phyloP scores from a whole-genome alignment of 1,140 invertebrate genomes.

The Ephestia elutella region DNA sequence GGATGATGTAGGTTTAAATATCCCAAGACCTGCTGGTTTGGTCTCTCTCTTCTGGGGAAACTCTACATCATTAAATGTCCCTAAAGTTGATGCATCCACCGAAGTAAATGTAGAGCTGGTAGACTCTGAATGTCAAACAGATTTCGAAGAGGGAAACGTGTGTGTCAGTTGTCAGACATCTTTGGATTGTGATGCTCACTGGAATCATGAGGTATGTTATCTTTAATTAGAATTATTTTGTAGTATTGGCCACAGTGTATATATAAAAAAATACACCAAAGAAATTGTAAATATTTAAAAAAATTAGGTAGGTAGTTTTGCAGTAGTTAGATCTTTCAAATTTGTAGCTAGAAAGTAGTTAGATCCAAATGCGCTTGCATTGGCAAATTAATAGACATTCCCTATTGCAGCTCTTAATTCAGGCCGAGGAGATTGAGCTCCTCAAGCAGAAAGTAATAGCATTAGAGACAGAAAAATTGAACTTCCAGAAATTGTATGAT shows the following conservation, averaged over 20 bases:
- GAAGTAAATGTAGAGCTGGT: constrained; percentile 26
- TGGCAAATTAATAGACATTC: constrained; percentile 2
- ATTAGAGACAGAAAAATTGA: constrained; percentile 75
- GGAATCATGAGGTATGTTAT: constrained; percentile 60
- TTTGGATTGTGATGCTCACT: constrained; percentile 52
- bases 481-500: constrained; percentile 74
- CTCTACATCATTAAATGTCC: constrained; percentile 29
- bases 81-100: constrained; percentile 43
- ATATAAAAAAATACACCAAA: neutral
- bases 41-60: constrained; percentile 84
- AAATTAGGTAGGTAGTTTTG: too few species aligned
- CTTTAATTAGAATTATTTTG: too few species aligned
- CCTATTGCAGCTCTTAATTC: constrained; percentile 49
- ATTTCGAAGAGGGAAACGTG: constrained; percentile 50
- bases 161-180: constrained; percentile 61
- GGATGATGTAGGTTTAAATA: constrained; percentile 94
- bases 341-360: neutral
- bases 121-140: constrained; percentile 61
- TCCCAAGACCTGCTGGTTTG: constrained; percentile 85
- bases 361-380: neutral
- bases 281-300: too few species aligned
- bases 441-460: constrained; percentile 73
- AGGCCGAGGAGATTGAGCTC: constrained; percentile 75
- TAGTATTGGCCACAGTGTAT: too few species aligned
- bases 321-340: neutral